Evolutionary conservation across 1,140 invertebrate species (phyloP), one percentile per base, ranked within the genome.

Genomic region (Metaphire vulgaris): DNA sequence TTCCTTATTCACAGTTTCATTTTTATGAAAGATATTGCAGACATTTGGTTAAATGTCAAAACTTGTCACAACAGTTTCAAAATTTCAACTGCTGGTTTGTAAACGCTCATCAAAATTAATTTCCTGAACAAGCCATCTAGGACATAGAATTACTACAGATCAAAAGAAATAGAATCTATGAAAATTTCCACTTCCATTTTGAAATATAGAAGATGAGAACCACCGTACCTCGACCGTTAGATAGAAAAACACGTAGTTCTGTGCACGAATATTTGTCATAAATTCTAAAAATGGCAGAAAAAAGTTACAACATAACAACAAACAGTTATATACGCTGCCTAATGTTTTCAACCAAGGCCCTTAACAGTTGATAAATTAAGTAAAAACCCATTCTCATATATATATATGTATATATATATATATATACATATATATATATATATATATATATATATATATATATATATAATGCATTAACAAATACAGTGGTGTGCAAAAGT

Each of bases 221-320:
- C 16, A 33, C 0, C 89, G 79, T 80, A 88, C 90, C 87, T 93
- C 92, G 80, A 93, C 91, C 85, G 93, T 93, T 69, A 94, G 85
- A 82, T 93, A 93, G 83, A 93, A 93, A 82, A 91, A 93, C 76
- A 94, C 87, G 84, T 93, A 93, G 79, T 90, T 87, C 82, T 93
- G 91, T 26, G 90, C 90, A 74, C 89, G 90, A 77, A 92, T 89
- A 77, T 87, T 88, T 16, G 89, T 90, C 87, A 94, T 91, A 81
- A 91, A 94, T 85, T 94, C 92, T 82, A 80, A 74, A 81, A 82
- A 73, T 72, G 66, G 77, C 74, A 41, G 56, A 71, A 41, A 66
- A 1, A 66, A 66, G 1, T 1, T n/a, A 66, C 29, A 1, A 66
- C 29, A 66, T n/a, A 0, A 73, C 2, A 6, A 69, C 68, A 33